These are phyloP conservation scores for Urocynchramus pylzowi DNA, from an alignment of 2,113 vertebrate genomes.

Conservation along the genomic window DNA sequence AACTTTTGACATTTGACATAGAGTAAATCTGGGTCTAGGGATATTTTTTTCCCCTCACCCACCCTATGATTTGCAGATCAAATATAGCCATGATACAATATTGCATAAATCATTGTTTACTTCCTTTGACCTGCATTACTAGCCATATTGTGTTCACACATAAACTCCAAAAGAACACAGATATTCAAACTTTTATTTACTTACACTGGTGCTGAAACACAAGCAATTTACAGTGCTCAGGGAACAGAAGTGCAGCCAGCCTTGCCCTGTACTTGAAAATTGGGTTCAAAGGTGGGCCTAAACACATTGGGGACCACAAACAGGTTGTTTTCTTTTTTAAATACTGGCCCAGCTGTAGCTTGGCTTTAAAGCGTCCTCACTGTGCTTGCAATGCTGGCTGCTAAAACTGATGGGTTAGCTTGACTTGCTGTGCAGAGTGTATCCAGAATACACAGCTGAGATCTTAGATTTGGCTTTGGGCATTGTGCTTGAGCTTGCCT, in stretches of 20 bases:
- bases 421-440: not conserved
- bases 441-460: fast-evolving
- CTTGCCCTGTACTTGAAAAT: not conserved
- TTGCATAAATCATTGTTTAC: not conserved
- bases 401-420: not conserved
- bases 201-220: not conserved
- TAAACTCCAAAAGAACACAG: not conserved
- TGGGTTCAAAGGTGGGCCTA: not conserved
- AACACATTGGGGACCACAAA: not conserved
- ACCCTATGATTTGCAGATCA: not conserved
- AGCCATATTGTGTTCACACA: not conserved
- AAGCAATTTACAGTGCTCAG: not conserved
- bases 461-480: not conserved
- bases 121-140: not conserved
- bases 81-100: not conserved
- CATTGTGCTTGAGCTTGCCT: not conserved
- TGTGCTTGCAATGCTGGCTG: not conserved
- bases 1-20: not conserved
- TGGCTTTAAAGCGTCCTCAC: not conserved
- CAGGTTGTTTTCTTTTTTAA: not conserved
- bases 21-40: not conserved
- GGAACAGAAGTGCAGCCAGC: not conserved
- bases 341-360: not conserved
- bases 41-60: not conserved
- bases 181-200: not conserved